phyloP scores from a whole-genome alignment of 2,113 vertebrate genomes.

The Anhinga anhinga region DNA sequence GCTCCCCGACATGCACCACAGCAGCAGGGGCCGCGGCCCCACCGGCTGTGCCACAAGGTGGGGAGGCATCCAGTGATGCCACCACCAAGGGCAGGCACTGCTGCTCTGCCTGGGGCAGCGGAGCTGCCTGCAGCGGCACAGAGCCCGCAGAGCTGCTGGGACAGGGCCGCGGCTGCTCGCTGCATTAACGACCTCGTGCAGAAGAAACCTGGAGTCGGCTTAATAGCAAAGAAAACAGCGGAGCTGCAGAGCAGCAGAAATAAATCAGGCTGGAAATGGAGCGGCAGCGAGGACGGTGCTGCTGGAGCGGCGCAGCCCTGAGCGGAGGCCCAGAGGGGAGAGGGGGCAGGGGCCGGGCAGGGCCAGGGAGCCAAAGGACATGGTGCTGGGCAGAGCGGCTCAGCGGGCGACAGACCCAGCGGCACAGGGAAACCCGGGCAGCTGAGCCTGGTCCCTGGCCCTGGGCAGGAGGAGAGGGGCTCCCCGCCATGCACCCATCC shows the following conservation, averaged over 20 bases:
- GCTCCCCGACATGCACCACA: not conserved
- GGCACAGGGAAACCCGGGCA: fast-evolving
- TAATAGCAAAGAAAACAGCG: conserved; percentile 34
- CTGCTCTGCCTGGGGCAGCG: not conserved
- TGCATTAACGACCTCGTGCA: conserved; percentile 18
- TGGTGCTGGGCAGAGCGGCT: not conserved
- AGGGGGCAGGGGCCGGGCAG: fast-evolving
- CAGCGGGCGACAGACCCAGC: fast-evolving
- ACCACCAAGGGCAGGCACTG: not conserved
- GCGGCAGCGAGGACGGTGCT: not conserved
- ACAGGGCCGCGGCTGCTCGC: not conserved
- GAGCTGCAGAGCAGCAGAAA: conserved; percentile 67
- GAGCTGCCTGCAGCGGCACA: not conserved
- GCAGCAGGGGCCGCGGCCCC: not conserved
- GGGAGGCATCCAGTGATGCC: fast-evolving
- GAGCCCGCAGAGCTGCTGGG: not conserved
- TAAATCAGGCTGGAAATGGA: conserved; percentile 64
- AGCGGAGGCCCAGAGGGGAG: not conserved
- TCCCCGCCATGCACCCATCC: not conserved
- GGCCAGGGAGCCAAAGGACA: not conserved
- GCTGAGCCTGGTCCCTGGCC: too few species aligned
- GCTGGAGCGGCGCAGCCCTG: not conserved
- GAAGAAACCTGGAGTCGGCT: conserved; percentile 7
- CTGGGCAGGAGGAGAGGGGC: fast-evolving
- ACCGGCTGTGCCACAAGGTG: fast-evolving